A percentile compares a stretch with the other conserved stretches of the same genome.
Evolutionary conservation across 30 jellyfish, hydroid and myxozoan species (phyloP).

Genomic region (Aurelia aurita complex sp. Pacific): DNA sequence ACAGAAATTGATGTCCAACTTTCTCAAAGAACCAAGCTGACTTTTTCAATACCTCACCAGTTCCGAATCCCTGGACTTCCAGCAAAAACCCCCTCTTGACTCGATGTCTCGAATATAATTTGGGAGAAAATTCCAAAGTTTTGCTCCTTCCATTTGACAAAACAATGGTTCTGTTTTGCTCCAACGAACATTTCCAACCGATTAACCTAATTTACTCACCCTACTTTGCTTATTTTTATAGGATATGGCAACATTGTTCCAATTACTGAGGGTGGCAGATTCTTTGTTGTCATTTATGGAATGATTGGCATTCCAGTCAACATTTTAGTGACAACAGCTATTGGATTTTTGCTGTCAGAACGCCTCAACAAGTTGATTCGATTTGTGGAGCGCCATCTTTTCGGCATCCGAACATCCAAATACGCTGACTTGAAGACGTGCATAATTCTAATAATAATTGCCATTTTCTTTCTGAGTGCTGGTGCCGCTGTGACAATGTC

Average conservation of each 20-base stretch:
- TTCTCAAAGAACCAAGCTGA: no score
- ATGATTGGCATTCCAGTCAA: conserved; percentile 48
- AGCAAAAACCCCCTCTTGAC: no score
- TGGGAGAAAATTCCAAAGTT: no score
- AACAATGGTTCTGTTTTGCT: background rate
- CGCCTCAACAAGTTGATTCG: conserved; percentile 15
- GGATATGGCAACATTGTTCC: conserved; percentile 58
- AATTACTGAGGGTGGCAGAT: conserved; percentile 42
- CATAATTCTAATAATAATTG: background rate
- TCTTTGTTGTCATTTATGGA: conserved; percentile 28
- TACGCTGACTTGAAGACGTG: conserved; percentile 23
- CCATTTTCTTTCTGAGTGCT: conserved; percentile 12
- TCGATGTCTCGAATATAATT: no score
- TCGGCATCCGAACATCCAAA: background rate
- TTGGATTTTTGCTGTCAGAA: conserved; percentile 41
- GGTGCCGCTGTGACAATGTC: conserved; percentile 20
- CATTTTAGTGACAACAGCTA: conserved; percentile 23
- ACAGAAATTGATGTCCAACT: no score
- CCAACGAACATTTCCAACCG: background rate
- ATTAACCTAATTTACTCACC: background rate
- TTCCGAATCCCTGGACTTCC: no score
- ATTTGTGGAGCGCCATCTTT: conserved; percentile 8
- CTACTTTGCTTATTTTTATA: background rate
- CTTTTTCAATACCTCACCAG: no score
- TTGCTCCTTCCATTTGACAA: no score